Evolutionary conservation across 1,140 invertebrate genomes (phyloP).

Genomic region (Bursaphelenchus mucronatus): DNA sequence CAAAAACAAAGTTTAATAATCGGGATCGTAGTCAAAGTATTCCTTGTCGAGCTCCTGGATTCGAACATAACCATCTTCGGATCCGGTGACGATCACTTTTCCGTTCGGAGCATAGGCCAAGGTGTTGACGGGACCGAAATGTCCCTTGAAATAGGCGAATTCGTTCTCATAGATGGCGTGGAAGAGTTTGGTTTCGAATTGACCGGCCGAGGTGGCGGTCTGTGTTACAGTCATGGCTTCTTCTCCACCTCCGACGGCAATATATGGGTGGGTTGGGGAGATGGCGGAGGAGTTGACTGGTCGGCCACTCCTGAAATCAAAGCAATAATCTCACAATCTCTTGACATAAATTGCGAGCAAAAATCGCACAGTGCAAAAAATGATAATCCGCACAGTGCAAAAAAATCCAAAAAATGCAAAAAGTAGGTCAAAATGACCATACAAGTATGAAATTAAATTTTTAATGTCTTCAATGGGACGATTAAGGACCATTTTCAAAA

Average conservation of each 20-base stretch:
- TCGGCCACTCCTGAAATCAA: conserved; percentile 48
- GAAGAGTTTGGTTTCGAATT: conserved; percentile 97
- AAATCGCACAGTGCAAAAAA: not conserved
- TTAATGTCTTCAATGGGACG: no score
- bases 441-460: no score
- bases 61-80: conserved; percentile 95
- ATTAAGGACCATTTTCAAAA: no score
- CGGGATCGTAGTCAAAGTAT: conserved; percentile 83
- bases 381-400: no score
- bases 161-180: conserved; percentile 99
- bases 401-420: no score
- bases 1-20: conserved; percentile 29
- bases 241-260: conserved; percentile 58
- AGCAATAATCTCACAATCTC: not conserved
- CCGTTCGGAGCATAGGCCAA: conserved; percentile 97
- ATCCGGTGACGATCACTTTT: conserved; percentile 82
- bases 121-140: conserved; percentile 99
- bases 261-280: conserved; percentile 58
- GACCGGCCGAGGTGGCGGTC: conserved; percentile 85
- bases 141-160: conserved; percentile 86
- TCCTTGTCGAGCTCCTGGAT: conserved; percentile 90
- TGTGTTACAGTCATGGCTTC: conserved; percentile 77
- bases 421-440: no score
- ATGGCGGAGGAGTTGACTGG: conserved; percentile 60
- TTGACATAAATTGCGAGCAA: not conserved